Evolutionary conservation across 2,113 vertebrate genomes (phyloP).

Genomic region (human): DNA sequence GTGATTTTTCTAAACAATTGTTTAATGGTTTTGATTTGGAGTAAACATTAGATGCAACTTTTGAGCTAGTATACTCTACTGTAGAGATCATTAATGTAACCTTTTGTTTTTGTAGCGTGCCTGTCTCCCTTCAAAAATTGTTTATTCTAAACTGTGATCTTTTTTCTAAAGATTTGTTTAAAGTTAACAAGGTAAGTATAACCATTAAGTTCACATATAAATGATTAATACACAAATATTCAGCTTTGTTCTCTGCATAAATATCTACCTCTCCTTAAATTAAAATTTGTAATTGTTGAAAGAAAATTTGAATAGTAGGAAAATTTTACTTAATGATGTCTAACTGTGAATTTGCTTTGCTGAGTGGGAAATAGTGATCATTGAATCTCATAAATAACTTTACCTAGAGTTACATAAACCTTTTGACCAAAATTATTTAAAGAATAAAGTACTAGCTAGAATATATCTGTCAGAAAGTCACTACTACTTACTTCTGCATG

Average conservation of each 20-base stretch:
- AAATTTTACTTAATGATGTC: not conserved
- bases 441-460: not conserved
- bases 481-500: not conserved
- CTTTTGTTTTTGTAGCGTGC: not conserved
- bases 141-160: not conserved
- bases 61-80: not conserved
- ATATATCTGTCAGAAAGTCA: not conserved
- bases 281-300: not conserved
- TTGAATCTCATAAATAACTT: not conserved
- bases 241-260: not conserved
- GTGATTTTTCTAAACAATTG: not conserved
- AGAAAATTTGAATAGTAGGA: not conserved
- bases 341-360: not conserved
- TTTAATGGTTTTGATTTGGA: not conserved
- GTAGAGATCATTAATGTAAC: not conserved
- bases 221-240: not conserved
- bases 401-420: not conserved
- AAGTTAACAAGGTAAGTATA: not conserved
- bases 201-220: not conserved
- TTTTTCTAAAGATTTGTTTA: slow-evolving; percentile 13
- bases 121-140: not conserved
- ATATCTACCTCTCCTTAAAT: not conserved
- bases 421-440: slow-evolving; percentile 4
- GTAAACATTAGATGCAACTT: not conserved
- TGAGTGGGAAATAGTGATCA: not conserved